phyloP scores from a whole-genome alignment of 2,113 vertebrate species.

The Scopus umbretta region DNA sequence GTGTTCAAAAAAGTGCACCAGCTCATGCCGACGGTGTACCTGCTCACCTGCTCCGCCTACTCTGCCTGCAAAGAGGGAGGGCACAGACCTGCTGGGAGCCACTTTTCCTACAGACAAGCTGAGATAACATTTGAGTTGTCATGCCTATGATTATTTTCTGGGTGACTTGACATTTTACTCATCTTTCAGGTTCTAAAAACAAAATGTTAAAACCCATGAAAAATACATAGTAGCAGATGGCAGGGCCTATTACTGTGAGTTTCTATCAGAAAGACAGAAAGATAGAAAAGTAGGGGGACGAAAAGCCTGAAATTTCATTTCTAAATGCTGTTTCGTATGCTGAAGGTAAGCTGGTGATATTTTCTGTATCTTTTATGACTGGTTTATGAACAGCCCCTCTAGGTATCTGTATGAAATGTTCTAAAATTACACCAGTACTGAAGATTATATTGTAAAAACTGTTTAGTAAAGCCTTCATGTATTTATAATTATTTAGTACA shows the following conservation, averaged over 20 bases:
- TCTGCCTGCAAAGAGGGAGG: not conserved
- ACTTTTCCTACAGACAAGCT: conserved; percentile 1
- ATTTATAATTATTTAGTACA: not conserved
- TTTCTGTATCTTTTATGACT: not conserved
- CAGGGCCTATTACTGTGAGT: conserved; percentile 36
- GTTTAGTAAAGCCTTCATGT: not conserved
- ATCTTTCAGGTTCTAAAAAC: conserved; percentile 68
- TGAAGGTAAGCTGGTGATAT: conserved; percentile 18
- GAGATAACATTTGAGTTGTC: conserved; percentile 63
- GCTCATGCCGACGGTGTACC: not conserved
- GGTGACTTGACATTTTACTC: conserved; percentile 66
- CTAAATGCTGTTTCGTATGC: conserved; percentile 10
- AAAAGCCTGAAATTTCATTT: conserved; percentile 20
- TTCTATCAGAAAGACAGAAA: not conserved
- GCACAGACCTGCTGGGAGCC: not conserved
- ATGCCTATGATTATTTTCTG: conserved; percentile 62
- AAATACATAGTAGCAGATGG: conserved; percentile 63
- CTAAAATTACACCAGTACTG: not conserved
- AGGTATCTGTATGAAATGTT: not conserved
- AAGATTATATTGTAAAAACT: not conserved
- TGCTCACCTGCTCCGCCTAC: not conserved
- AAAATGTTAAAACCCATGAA: conserved; percentile 64
- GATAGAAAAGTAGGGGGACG: not conserved
- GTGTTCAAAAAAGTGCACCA: not conserved
- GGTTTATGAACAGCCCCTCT: not conserved